Base-by-base conservation (phyloP, 2,888 invertebrate species). In the Syrphus vitripennis region DNA sequence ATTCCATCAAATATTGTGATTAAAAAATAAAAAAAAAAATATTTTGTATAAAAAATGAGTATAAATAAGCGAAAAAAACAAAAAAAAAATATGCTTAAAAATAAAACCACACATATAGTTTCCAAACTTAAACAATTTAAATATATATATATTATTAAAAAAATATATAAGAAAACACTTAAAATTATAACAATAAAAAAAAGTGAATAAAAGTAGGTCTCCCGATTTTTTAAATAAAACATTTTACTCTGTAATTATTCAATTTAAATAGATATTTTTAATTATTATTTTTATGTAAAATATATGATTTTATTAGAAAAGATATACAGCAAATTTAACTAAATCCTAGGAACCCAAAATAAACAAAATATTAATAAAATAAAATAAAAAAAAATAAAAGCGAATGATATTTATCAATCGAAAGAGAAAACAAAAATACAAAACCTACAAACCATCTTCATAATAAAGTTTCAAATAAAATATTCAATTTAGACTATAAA, bases 1-100 rank as follows among this genome's bases (percentile, higher is more conserved):
- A 84, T 84, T 84, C 84, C 84, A 84, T 84, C 84, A 84, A 84
- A 80, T 80, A 84, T 80, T 84, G 84, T 84, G 84, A 84, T 84
- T 84, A 84, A 84, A 80, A 76, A 50, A 45, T 45, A 19, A 74
- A 67, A 10, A 61, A 72, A 55, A 79, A 76, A 80, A 84, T 80
- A 84, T 84, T 80, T 84, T 84, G 76, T 84, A 80, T 84, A 84
- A 80, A 84, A 76, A 53, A 75, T 61, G 29, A 63, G 42, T 77
- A 78, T 83, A 78, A 72, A 74, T 65, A 83, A 82, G 75, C 80
- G 57, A 50, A 69, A 50, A 74, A 69, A 19, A 53, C 53, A 78
- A 78, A 50, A 65, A 53, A 75, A 74, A 63, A 55, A 24, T 34
- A 76, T 80, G 80, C 80, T 84, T 71, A 61, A 80, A 67, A 48